phyloP scores from a whole-genome alignment of 2,797 vertebrate species.

The Chiloscyllium punctatum region DNA sequence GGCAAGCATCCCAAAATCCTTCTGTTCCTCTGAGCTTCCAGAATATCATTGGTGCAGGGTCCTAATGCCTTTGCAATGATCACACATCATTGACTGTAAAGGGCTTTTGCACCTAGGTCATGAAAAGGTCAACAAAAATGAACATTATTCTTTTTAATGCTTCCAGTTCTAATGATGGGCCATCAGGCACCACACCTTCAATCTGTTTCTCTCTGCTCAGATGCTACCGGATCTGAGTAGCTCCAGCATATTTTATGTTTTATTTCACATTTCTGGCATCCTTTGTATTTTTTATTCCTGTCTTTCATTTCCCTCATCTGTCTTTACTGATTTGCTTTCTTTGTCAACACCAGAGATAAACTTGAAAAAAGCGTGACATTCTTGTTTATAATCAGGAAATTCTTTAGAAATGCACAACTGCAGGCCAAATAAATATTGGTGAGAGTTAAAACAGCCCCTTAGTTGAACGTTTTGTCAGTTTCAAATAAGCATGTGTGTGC shows the following conservation, averaged over 20 bases:
- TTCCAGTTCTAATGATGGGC: too few species aligned
- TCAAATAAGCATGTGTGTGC: not conserved
- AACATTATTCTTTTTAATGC: too few species aligned
- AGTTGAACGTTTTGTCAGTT: not conserved
- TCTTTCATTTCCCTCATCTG: not conserved
- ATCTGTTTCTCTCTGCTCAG: too few species aligned
- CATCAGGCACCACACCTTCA: too few species aligned
- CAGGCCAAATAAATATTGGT: not conserved
- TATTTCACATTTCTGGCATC: not conserved
- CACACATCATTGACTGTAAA: not conserved
- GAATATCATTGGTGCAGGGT: too few species aligned
- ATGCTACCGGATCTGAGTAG: too few species aligned
- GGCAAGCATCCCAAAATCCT: too few species aligned
- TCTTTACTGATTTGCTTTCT: not conserved
- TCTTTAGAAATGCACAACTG: not conserved
- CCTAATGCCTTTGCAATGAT: too few species aligned
- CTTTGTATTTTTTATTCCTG: not conserved
- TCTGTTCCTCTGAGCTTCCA: too few species aligned
- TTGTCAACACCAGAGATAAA: not conserved
- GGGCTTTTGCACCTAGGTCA: not conserved
- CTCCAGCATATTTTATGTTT: not conserved
- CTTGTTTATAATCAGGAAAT: not conserved
- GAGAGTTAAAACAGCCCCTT: too few species aligned
- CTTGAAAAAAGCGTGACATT: not conserved
- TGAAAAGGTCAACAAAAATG: too few species aligned